Evolutionary conservation across 2,888 invertebrate genomes (phyloP), one percentile per base, ranked within the genome.

Genomic region (Axea sp.): DNA sequence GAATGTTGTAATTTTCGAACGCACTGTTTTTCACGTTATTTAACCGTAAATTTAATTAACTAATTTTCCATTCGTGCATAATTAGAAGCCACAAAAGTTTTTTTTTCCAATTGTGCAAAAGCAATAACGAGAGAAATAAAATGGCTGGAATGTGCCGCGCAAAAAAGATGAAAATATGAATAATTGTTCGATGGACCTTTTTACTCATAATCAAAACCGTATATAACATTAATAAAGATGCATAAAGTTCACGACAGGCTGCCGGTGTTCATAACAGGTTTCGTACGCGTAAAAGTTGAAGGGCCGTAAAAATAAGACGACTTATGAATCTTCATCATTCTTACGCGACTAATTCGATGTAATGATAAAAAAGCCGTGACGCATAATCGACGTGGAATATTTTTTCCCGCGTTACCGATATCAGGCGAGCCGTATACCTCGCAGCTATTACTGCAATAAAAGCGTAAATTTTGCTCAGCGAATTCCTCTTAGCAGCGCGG

Each of bases 381-480:
- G 22, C 33, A 33, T 69, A 69, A 62, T 62, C 71, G 62, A 55
- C 62, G 62, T n/a, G 12, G 17, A 62, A 59, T 12, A 59, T 59
- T 65, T 65, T 45, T 31, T 43, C 51, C 37, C 72, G 19, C 45
- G 43, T 43, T 35, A 11, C 35, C 57, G 51, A 64, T 72, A 64
- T 57, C 57, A 51, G 59, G 30, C 19, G 43, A 59, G 53, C 15
- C 37, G 57, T 53, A 37, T 51, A 65, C 35, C 67, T 55, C 39
- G n/a, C 31, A 30, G 60, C 60, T 55, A 73, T 73, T 64, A 53
- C 75, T 67, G 79, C 79, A 83, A 83, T 83, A 83, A 83, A 83
- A 81, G 80, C 79, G 80, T 81, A 82, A 84, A 83, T 79, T 78
- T 68, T 75, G 80, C 79, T 76, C 71, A 69, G 71, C 77, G 73